phyloP scores from a whole-genome alignment of 1,140 invertebrate genomes.

The Eumaeus atala region DNA sequence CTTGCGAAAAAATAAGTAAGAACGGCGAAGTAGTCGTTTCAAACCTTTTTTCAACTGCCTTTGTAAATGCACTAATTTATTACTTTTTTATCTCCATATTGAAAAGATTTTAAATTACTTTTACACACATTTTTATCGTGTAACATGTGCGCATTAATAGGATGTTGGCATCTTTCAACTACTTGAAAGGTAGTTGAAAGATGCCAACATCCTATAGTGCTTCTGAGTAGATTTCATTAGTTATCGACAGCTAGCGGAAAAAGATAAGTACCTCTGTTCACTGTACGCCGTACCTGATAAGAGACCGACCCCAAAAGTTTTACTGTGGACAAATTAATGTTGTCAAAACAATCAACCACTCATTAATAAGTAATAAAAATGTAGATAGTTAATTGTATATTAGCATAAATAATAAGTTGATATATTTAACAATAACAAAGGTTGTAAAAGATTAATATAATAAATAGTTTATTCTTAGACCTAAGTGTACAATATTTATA shows the following conservation, averaged over 20 bases:
- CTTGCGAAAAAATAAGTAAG: too few relatives aligned
- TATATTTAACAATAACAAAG: slow-evolving; percentile 8
- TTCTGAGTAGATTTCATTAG: not conserved
- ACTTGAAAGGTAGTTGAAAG: too few relatives aligned
- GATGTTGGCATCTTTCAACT: too few relatives aligned
- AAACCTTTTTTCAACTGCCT: too few relatives aligned
- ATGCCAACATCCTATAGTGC: not conserved
- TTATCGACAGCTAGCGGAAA: not conserved
- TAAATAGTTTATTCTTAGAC: not conserved
- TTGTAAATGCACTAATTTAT: too few relatives aligned
- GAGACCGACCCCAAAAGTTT: not conserved
- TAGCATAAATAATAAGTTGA: not conserved
- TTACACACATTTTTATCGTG: too few relatives aligned
- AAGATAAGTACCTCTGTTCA: not conserved
- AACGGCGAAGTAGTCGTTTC: too few relatives aligned
- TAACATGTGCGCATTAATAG: too few relatives aligned
- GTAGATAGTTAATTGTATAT: slow-evolving; percentile 7
- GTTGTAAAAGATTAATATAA: slow-evolving; percentile 4
- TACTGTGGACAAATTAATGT: not conserved
- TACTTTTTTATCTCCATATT: too few relatives aligned
- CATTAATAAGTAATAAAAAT: slow-evolving; percentile 3
- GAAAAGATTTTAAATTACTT: too few relatives aligned
- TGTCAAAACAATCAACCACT: not conserved
- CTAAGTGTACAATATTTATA: not conserved
- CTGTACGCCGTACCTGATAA: too few relatives aligned